Base-by-base conservation (phyloP, 2,113 vertebrate genomes). In the Geothlypis trichas region DNA sequence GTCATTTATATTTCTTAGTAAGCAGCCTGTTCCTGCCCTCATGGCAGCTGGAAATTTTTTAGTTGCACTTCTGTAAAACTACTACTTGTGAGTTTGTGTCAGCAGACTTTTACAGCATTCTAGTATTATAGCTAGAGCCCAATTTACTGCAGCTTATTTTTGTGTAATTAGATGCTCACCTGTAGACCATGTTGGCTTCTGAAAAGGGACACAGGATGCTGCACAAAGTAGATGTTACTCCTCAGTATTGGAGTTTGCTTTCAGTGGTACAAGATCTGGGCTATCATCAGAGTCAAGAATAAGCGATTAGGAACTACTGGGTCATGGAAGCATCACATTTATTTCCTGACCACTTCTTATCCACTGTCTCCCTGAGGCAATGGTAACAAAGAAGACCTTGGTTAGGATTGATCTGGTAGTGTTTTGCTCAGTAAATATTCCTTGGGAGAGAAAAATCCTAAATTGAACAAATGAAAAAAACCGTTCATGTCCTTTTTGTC, bases 111-210 rank as follows among this genome's bases (percentile, higher is more conserved):
- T 62, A 16, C 26, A 27, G 4, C 44, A 33, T 76, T 86, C 10
- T 11, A 35, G 9, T 67, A 31, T 87, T 57, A 26, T 5, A 81
- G 20, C 33, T 77, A 72, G 21, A 82, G 14, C 9, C 15, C 15
- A 46, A 13, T 51, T 87, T 75, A 59, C n/a, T 46, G 35, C 35
- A 41, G 23, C 5, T 66, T 42, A 23, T 71, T 85, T 85, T 78
- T 1, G 0, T 58, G 9, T 23, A 6, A 31, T 66, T 62, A 59
- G 9, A 23, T 59, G 14, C 10, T 61, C 28, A 24, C 6, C 24
- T 31, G 10, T 35, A 46, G 4, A 7, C n/a, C 4, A 3, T 63
- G 21, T 58, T 22, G 26, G 7, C 17, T 58, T 10, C 15, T 68
- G 22, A 30, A 72, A 87, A 67, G 39, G 15, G 14, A 30, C 19